Percentiles rank a stretch among this genome's conserved stretches.
Conservation (phyloP, 2,113 vertebrate species). For the Chloropsis cyanopogon region DNA sequence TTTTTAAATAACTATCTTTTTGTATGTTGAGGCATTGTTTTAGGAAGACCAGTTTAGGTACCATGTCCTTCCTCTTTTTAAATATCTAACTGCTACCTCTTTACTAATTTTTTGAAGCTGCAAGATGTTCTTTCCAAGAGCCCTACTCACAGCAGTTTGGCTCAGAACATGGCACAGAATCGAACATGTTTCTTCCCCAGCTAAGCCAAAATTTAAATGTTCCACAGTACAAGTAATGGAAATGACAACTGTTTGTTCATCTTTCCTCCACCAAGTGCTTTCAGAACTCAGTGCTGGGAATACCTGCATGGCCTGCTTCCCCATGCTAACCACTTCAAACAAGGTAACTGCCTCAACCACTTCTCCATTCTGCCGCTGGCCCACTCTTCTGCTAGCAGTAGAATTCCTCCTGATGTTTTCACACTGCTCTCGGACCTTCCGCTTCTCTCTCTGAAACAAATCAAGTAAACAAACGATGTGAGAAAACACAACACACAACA, state of each 20-base stretch:
- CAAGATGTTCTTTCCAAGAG: neutral
- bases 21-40: neutral
- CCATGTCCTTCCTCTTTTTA: neutral
- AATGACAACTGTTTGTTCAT: neutral
- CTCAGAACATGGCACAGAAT: too few species aligned
- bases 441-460: conserved; percentile 68
- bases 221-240: neutral
- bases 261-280: neutral
- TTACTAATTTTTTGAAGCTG: neutral
- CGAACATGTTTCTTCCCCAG: neutral
- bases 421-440: conserved; percentile 66
- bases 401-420: conserved; percentile 77
- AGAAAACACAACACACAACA: neutral
- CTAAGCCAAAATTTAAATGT: neutral
- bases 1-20: neutral
- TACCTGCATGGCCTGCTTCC: conserved; percentile 86
- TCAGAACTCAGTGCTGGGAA: neutral
- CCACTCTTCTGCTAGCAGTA: conserved; percentile 34
- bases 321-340: conserved; percentile 90
- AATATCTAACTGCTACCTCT: neutral
- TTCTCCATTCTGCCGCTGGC: conserved; percentile 64
- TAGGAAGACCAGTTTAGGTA: neutral
- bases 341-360: conserved; percentile 83
- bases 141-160: neutral
- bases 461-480: neutral